Conservation (phyloP, 2,888 invertebrate species). For the Euclidia mi region DNA sequence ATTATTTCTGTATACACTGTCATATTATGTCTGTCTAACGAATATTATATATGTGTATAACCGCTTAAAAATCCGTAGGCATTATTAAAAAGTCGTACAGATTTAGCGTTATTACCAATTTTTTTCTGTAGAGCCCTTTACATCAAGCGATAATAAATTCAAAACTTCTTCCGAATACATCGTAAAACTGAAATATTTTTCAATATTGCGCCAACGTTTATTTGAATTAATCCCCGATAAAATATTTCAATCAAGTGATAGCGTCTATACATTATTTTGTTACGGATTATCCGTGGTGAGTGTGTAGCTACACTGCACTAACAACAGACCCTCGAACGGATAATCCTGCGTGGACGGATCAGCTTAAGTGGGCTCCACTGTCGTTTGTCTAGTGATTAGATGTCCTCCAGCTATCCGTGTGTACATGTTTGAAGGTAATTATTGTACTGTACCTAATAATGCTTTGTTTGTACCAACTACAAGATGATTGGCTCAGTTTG, state of each 20-base stretch:
- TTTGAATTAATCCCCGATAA: conserved; percentile 21
- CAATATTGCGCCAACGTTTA: conserved; percentile 1
- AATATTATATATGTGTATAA: too few species aligned
- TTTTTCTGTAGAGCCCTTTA: too few species aligned
- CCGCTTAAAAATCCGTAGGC: too few species aligned
- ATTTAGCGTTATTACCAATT: too few species aligned
- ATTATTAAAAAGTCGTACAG: too few species aligned
- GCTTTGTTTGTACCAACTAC: conserved; percentile 14
- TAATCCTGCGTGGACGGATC: conserved; percentile 63
- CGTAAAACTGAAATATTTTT: too few species aligned
- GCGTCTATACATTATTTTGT: conserved; percentile 31
- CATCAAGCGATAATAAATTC: too few species aligned
- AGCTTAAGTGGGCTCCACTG: conserved; percentile 60
- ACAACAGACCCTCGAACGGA: conserved; percentile 36
- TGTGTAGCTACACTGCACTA: conserved; percentile 30
- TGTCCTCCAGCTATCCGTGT: conserved; percentile 25
- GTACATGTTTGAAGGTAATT: conserved; percentile 35
- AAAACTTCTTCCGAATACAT: too few species aligned
- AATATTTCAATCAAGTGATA: conserved; percentile 15
- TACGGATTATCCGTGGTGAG: conserved; percentile 35
- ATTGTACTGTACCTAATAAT: conserved; percentile 27
- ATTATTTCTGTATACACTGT: too few species aligned
- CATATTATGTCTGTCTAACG: too few species aligned
- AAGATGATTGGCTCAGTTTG: background rate
- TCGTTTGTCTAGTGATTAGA: conserved; percentile 64